phyloP scores from a whole-genome alignment of 1,140 invertebrate species.

The Drosophila rhopaloa region DNA sequence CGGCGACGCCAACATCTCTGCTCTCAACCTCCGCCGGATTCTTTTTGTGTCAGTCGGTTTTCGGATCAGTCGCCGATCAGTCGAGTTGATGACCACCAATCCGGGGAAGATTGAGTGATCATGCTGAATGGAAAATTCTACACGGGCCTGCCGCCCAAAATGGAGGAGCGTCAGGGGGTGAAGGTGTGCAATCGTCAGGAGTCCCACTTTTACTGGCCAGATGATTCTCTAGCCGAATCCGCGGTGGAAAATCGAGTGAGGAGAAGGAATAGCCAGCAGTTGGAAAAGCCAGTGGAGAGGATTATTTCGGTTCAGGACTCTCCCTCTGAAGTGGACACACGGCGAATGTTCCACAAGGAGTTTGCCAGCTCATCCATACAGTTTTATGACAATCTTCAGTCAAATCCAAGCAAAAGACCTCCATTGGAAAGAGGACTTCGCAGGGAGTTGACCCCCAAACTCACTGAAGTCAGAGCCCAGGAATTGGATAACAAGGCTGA shows the following conservation, averaged over 20 bases:
- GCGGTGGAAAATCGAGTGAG: conserved; percentile 63
- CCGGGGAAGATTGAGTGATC: conserved; percentile 7
- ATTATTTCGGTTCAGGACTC: conserved; percentile 3
- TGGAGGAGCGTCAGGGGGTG: conserved; percentile 64
- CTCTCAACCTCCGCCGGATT: conserved; percentile 44
- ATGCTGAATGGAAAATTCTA: conserved; percentile 83
- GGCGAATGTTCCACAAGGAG: conserved; percentile 76
- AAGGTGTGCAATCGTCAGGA: conserved; percentile 64
- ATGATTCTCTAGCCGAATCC: conserved; percentile 67
- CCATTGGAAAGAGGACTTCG: conserved; percentile 23
- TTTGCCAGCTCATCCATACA: conserved; percentile 80
- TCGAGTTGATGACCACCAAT: conserved; percentile 26
- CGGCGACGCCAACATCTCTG: conserved; percentile 44
- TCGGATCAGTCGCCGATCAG: conserved; percentile 44
- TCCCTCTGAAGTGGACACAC: conserved; percentile 58
- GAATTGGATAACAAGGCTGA: conserved; percentile 9
- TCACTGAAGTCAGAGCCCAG: conserved; percentile 60
- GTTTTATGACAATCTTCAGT: conserved; percentile 76
- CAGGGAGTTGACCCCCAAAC: conserved; percentile 64
- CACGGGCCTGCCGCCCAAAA: conserved; percentile 78
- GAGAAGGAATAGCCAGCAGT: conserved; percentile 66
- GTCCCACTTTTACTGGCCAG: conserved; percentile 82
- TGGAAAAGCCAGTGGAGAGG: conserved; percentile 29
- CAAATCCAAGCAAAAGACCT: conserved; percentile 15
- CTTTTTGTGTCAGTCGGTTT: conserved; percentile 60